These are phyloP conservation scores for Cosmorhoe ocellata DNA, from an alignment of 2,888 invertebrate genomes.

Conservation along the genomic window DNA sequence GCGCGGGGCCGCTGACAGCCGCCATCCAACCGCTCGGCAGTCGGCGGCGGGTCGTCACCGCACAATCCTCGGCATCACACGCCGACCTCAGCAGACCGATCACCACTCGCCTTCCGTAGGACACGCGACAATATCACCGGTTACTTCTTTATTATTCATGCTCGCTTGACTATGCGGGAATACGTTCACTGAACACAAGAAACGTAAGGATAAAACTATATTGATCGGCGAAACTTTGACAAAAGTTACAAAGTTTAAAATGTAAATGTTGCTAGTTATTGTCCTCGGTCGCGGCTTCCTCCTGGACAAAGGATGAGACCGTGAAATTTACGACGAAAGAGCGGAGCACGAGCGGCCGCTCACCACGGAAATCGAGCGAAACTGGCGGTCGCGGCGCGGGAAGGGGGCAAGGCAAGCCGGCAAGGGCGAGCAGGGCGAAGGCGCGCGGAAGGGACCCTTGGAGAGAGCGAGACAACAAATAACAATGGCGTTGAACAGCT, in stretches of 20 bases:
- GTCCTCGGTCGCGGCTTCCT: slow-evolving; percentile 49
- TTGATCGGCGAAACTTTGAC: slow-evolving; percentile 47
- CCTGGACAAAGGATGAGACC: slow-evolving; percentile 77
- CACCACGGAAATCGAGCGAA: slow-evolving; percentile 74
- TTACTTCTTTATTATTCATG: slow-evolving; percentile 81
- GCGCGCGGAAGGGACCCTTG: slow-evolving; percentile 41
- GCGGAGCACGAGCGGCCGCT: slow-evolving; percentile 53
- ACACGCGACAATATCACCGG: slow-evolving; percentile 73
- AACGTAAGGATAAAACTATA: slow-evolving; percentile 55
- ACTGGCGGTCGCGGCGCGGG: slow-evolving; percentile 59
- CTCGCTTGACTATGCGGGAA: slow-evolving; percentile 76
- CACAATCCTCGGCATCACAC: slow-evolving; percentile 70
- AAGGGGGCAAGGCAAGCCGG: slow-evolving; percentile 45
- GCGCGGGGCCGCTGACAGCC: slow-evolving; percentile 89
- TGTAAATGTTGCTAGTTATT: slow-evolving; percentile 35
- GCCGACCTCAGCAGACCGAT: slow-evolving; percentile 57
- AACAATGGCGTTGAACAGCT: slow-evolving; percentile 42
- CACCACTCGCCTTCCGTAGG: slow-evolving; percentile 68
- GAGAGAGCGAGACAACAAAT: slow-evolving; percentile 59
- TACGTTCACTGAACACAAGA: slow-evolving; percentile 69
- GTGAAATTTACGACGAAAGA: slow-evolving; percentile 54
- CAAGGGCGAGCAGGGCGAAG: slow-evolving; percentile 37
- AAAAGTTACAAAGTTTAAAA: slow-evolving; percentile 26
- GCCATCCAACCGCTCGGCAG: slow-evolving; percentile 81
- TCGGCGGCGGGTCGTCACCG: slow-evolving; percentile 79